Evolutionary conservation across 1,140 invertebrate genomes (phyloP).

Genomic region (Macrocentrus cingulum): DNA sequence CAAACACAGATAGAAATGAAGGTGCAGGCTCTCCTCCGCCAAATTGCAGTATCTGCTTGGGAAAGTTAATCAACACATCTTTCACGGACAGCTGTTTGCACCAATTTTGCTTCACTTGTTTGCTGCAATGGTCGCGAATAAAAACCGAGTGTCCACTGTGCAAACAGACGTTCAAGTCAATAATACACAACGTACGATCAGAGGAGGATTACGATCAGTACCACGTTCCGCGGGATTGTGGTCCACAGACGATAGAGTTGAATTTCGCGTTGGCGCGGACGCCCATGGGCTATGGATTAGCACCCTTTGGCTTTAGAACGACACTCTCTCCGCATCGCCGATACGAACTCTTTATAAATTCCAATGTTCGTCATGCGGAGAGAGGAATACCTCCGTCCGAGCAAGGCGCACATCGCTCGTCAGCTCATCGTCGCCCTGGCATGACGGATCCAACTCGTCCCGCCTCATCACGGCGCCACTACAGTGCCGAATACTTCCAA

Average conservation of each 20-base stretch:
- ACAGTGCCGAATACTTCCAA: conserved; percentile 71
- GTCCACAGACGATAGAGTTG: neutral
- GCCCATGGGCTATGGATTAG: neutral
- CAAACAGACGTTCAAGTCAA: conserved; percentile 86
- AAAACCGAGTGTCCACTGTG: conserved; percentile 93
- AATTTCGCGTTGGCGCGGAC: neutral
- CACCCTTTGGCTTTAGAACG: conserved; percentile 36
- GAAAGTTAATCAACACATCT: conserved; percentile 81
- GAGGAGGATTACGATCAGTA: conserved; percentile 88
- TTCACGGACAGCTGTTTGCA: conserved; percentile 91
- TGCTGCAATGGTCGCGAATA: conserved; percentile 93
- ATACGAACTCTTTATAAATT: conserved; percentile 26
- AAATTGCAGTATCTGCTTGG: conserved; percentile 90
- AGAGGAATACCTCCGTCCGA: conserved; percentile 15
- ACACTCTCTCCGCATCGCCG: conserved; percentile 40
- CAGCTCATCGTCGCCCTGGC: too few species aligned
- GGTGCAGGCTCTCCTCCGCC: conserved; percentile 70
- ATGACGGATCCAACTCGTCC: too few species aligned
- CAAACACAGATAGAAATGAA: conserved; percentile 42
- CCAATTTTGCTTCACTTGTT: conserved; percentile 90
- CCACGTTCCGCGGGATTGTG: conserved; percentile 59
- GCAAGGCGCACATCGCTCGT: conserved; percentile 38
- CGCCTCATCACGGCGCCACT: conserved; percentile 36
- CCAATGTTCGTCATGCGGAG: neutral
- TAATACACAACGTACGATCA: conserved; percentile 88